A percentile compares a stretch with the other conserved stretches of the same genome.
Conservation (phyloP, 2,888 invertebrate species). For the Neoaliturus tenellus region DNA sequence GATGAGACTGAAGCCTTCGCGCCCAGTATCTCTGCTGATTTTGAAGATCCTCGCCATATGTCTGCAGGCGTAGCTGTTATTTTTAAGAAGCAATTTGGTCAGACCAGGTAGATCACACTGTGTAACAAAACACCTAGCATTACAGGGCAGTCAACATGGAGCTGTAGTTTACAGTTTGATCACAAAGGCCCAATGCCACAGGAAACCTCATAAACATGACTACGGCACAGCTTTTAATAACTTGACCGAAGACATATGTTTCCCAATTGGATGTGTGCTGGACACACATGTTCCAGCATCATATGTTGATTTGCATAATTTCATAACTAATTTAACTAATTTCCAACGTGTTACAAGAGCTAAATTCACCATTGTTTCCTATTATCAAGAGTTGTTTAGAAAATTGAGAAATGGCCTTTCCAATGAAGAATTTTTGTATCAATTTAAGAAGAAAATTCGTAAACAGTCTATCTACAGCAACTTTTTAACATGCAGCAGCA, state of each 20-base stretch:
- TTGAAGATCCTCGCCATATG: neutral
- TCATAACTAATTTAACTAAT: neutral
- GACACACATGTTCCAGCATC: no score
- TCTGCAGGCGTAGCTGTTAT: slow-evolving; percentile 14
- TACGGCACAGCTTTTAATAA: neutral
- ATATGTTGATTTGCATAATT: neutral
- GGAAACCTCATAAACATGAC: neutral
- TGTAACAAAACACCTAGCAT: neutral
- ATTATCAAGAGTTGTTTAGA: neutral
- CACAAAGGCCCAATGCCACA: neutral
- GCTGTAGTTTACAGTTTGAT: neutral
- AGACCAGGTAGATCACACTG: neutral
- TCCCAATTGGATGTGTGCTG: neutral
- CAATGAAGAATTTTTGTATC: neutral
- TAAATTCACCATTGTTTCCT: neutral
- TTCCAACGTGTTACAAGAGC: neutral
- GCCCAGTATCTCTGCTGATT: slow-evolving; percentile 3
- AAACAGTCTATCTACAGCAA: no score
- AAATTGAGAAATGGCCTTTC: neutral
- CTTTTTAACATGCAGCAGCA: no score
- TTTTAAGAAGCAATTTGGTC: neutral
- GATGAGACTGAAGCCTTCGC: neutral
- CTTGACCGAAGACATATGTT: neutral
- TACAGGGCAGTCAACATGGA: neutral
- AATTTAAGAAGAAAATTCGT: no score